Base-by-base conservation (phyloP, 2,888 invertebrate genomes). In the Coronaproctus castanopsis region DNA sequence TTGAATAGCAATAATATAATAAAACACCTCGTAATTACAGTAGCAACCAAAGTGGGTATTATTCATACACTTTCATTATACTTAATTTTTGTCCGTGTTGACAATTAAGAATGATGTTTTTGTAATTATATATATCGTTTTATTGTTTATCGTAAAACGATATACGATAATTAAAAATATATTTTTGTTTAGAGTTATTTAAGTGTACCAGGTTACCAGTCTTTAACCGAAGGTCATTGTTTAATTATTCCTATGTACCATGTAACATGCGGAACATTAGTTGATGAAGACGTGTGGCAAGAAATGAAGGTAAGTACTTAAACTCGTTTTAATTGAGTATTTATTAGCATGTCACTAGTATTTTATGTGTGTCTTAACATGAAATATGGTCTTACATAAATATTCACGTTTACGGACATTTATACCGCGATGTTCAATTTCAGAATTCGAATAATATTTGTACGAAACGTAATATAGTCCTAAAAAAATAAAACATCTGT, bases 271-370 rank as follows among this genome's bases (percentile, higher is more conserved):
- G 79, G 82, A 49, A 90, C 91, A 0, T 79, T 83, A 64, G 69
- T 92, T 52, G 97, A 97, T 74, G 96, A 97, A 76, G 91, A 97
- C 74, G 84, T 89, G 54, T 96, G 90, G 89, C 78, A 79, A 61
- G 95, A 95, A 75, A 77, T 97, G 61, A 77, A 80, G 75, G 85
- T 83, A 72, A 69, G 68, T 51, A n/a, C n/a, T n/a, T n/a, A n/a
- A 1, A 14, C 23, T 24, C 50, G 24, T 51, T 36, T 8, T n/a
- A n/a, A n/a, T n/a, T n/a, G n/a, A n/a, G n/a, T n/a, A n/a, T n/a
- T n/a, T n/a, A n/a, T n/a, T n/a, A n/a, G n/a, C n/a, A n/a, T n/a
- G n/a, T n/a, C n/a, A n/a, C n/a, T n/a, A n/a, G n/a, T n/a, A n/a
- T n/a, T n/a, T n/a, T n/a, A n/a, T n/a, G n/a, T n/a, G n/a, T n/a